Conservation (phyloP, 2,888 invertebrate genomes). For the Brenthis ino region DNA sequence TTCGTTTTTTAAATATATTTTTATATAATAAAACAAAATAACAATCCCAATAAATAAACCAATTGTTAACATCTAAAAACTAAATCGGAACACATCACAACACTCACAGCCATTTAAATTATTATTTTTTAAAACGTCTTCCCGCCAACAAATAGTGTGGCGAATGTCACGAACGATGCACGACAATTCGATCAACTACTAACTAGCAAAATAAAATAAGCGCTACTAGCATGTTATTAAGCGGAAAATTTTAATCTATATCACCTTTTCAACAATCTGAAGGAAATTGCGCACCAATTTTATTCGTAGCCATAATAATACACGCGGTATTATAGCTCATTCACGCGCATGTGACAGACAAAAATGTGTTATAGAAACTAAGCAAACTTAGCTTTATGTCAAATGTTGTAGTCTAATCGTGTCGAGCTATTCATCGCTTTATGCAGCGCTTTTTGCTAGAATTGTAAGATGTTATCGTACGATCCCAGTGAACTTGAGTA, state of each 20-base stretch:
- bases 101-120: constrained; percentile 57
- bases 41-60: constrained; percentile 54
- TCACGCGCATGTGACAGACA: constrained; percentile 42
- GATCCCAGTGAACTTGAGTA: constrained; percentile 51
- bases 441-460: constrained; percentile 35
- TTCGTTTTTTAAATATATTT: constrained; percentile 45
- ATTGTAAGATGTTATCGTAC: constrained; percentile 46
- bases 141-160: constrained; percentile 62
- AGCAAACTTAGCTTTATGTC: constrained; percentile 41
- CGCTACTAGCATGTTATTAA: constrained; percentile 37
- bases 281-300: constrained; percentile 40
- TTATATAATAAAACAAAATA: constrained; percentile 56
- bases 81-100: constrained; percentile 63
- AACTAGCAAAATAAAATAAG: constrained; percentile 35
- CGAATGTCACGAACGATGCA: constrained; percentile 57
- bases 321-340: constrained; percentile 42
- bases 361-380: constrained; percentile 36
- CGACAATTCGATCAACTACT: constrained; percentile 23
- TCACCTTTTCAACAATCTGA: constrained; percentile 34
- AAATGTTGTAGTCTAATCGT: constrained; percentile 40
- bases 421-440: constrained; percentile 48
- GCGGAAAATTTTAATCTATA: constrained; percentile 35
- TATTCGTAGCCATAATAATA: constrained; percentile 37
- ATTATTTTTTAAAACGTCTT: constrained; percentile 51
- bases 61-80: constrained; percentile 66